Evolutionary conservation across 1,140 invertebrate genomes (phyloP).

Genomic region (Tyrophagus putrescentiae): DNA sequence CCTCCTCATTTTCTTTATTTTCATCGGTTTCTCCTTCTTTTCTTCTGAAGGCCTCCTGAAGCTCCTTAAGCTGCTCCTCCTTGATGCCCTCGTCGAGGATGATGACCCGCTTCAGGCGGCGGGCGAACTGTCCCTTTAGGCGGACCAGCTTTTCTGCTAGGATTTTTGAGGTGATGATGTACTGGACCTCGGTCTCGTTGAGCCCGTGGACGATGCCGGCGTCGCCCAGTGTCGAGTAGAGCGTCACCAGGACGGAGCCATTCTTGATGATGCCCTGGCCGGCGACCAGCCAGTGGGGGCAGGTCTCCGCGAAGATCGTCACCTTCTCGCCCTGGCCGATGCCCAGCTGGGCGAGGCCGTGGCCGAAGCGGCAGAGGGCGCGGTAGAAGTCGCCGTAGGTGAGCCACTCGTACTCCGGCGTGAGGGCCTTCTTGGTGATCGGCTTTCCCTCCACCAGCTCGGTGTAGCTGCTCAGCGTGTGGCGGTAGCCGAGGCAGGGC

Average conservation of each 20-base stretch:
- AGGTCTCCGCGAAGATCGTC: constrained; percentile 90
- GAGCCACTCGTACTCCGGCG: constrained; percentile 86
- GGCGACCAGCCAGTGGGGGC: constrained; percentile 91
- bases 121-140: constrained; percentile 16
- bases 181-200: constrained; percentile 79
- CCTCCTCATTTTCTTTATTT: neutral
- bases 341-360: constrained; percentile 48
- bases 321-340: constrained; percentile 53
- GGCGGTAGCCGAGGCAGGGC: constrained; percentile 69
- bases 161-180: constrained; percentile 30
- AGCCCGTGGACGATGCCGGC: constrained; percentile 77
- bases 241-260: constrained; percentile 60
- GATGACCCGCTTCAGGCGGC: constrained; percentile 15
- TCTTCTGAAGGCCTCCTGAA: neutral
- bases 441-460: constrained; percentile 81
- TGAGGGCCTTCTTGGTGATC: constrained; percentile 87
- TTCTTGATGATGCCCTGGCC: constrained; percentile 45
- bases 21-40: neutral
- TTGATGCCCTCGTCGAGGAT: constrained; percentile 17
- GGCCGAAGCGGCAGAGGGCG: constrained; percentile 56
- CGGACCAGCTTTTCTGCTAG: constrained; percentile 27
- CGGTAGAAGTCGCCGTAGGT: constrained; percentile 62
- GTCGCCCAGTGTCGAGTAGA: constrained; percentile 91
- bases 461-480: constrained; percentile 79
- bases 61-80: neutral